These are phyloP conservation scores for Proales similis DNA, from an alignment of 1,140 invertebrate genomes.

Conservation along the genomic window DNA sequence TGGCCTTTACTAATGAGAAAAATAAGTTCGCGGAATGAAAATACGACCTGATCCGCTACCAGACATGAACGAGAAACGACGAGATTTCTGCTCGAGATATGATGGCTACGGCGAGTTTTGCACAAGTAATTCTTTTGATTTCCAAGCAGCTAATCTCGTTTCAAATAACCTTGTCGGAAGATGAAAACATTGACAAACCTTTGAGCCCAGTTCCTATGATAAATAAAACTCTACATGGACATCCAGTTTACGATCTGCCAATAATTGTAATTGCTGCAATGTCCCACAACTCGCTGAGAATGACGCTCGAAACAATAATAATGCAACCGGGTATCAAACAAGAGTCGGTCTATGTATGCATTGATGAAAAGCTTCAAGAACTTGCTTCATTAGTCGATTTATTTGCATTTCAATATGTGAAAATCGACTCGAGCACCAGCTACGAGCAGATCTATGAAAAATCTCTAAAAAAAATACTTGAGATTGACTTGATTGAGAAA, in stretches of 20 bases:
- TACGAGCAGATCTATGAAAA: slow-evolving; percentile 42
- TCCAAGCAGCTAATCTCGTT: slow-evolving; percentile 1
- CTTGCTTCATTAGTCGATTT: slow-evolving; percentile 45
- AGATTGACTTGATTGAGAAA: slow-evolving; percentile 3
- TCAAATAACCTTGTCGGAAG: slow-evolving; percentile 41
- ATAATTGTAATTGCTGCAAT: slow-evolving; percentile 53
- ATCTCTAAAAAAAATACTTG: slow-evolving; percentile 40
- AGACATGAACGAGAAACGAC: slow-evolving; percentile 48
- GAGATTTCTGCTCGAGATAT: slow-evolving; percentile 53
- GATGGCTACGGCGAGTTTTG: slow-evolving; percentile 54
- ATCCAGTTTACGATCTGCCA: slow-evolving; percentile 53
- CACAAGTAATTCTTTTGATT: slow-evolving; percentile 39
- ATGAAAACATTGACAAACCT: slow-evolving; percentile 50
- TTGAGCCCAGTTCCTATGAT: slow-evolving; percentile 52
- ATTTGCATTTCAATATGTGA: slow-evolving; percentile 46
- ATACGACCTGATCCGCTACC: slow-evolving; percentile 51
- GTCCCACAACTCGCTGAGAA: slow-evolving; percentile 49
- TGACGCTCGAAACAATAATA: slow-evolving; percentile 55
- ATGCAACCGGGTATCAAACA: slow-evolving; percentile 55
- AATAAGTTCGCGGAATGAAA: slow-evolving; percentile 46
- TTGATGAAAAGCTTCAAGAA: slow-evolving; percentile 48
- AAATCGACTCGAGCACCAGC: slow-evolving; percentile 41
- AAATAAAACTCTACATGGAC: slow-evolving; percentile 50
- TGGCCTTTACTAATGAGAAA: slow-evolving; percentile 3
- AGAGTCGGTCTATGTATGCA: slow-evolving; percentile 47